Conservation (phyloP, 2,113 vertebrate species). For the Tragelaphus imberbis region DNA sequence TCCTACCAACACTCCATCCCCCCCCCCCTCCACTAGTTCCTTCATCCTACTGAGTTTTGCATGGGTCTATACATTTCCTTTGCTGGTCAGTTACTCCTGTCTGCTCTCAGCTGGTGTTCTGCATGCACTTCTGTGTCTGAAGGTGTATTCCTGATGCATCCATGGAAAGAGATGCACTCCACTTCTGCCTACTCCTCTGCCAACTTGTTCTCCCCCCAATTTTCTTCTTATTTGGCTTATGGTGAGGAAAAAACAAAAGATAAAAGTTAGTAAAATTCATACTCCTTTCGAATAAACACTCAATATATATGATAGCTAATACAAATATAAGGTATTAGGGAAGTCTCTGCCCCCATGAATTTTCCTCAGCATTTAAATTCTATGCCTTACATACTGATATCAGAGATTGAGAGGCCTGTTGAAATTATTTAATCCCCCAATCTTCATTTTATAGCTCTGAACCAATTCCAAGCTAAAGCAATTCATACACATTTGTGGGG, state of each 20-base stretch:
- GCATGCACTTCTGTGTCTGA: background rate
- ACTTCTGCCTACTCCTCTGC: background rate
- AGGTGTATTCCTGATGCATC: background rate
- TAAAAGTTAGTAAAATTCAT: background rate
- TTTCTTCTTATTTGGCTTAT: conserved; percentile 2
- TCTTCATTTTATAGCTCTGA: background rate
- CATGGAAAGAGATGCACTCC: background rate
- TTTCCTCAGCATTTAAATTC: background rate
- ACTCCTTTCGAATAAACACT: background rate
- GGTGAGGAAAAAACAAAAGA: background rate
- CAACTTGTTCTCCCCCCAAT: background rate
- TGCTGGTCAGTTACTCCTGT: background rate
- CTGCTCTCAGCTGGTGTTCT: background rate
- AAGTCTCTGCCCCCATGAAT: background rate
- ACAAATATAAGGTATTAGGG: background rate
- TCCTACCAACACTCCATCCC: background rate
- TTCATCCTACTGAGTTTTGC: background rate
- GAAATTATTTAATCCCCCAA: background rate
- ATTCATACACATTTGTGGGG: background rate
- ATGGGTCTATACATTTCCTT: background rate
- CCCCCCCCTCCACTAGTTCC: background rate
- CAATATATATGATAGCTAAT: background rate
- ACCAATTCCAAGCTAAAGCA: background rate
- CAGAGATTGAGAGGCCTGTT: background rate
- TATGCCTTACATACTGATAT: background rate